phyloP scores from a whole-genome alignment of 2,113 vertebrate genomes.

The Ciconia maguari region DNA sequence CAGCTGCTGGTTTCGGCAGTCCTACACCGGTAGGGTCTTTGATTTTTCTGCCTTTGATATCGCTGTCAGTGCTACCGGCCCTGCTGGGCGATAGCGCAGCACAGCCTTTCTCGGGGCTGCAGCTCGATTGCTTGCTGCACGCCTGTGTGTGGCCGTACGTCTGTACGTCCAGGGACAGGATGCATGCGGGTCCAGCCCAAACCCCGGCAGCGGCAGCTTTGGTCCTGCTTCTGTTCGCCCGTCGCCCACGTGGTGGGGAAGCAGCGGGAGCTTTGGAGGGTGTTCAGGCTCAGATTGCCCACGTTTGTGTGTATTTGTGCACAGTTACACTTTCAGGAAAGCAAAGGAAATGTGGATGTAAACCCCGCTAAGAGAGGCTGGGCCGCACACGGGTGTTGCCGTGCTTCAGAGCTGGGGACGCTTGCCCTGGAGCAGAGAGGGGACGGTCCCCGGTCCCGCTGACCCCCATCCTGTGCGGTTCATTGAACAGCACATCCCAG shows the following conservation, averaged over 20 bases:
- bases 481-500: background rate
- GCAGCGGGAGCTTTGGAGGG: background rate
- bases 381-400: rapidly evolving
- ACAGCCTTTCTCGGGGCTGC: background rate
- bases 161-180: background rate
- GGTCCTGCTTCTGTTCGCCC: background rate
- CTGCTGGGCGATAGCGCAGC: background rate
- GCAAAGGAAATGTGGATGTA: background rate
- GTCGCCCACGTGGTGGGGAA: rapidly evolving
- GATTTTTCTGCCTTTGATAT: background rate
- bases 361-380: background rate
- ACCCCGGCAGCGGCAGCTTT: background rate
- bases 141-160: background rate
- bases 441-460: background rate
- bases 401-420: background rate
- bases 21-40: background rate
- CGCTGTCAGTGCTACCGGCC: background rate
- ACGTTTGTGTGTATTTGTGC: background rate
- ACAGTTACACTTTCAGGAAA: background rate
- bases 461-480: background rate
- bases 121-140: background rate
- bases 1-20: background rate
- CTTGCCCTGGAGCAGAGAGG: background rate
- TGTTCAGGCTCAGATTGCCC: background rate
- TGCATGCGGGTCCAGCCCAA: background rate